These are phyloP conservation scores for Jaculus jaculus DNA, from an alignment of 2,113 vertebrate species.

Conservation along the genomic window DNA sequence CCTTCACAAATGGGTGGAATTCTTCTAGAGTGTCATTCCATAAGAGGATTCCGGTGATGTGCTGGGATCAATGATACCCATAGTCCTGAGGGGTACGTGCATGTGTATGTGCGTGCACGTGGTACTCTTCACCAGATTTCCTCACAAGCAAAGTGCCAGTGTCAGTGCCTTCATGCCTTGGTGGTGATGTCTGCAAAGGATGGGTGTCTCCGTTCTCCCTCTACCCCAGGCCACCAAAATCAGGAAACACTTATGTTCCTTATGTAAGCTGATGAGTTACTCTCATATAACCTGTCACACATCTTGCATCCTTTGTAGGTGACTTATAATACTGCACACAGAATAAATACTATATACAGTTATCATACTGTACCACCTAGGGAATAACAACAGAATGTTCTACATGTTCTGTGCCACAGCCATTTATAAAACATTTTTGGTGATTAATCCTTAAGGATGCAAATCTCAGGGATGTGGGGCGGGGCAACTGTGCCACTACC, in stretches of 20 bases:
- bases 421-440: background rate
- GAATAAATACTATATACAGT: background rate
- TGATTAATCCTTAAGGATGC: background rate
- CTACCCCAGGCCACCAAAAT: background rate
- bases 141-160: background rate
- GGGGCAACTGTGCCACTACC: background rate
- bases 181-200: too few species aligned
- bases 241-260: background rate
- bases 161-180: background rate
- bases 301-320: background rate
- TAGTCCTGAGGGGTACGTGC: background rate
- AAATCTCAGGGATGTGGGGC: background rate
- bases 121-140: background rate
- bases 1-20: background rate
- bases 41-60: background rate
- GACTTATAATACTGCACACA: background rate
- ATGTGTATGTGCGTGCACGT: background rate
- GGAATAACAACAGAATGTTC: background rate
- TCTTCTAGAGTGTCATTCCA: background rate
- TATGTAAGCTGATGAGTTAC: background rate
- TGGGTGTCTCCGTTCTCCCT: background rate
- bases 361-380: background rate
- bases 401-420: background rate
- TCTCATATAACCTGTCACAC: background rate
- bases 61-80: background rate